These are phyloP conservation scores for Psilopogon haemacephalus DNA, from an alignment of 2,113 vertebrate genomes.

Conservation along the genomic window DNA sequence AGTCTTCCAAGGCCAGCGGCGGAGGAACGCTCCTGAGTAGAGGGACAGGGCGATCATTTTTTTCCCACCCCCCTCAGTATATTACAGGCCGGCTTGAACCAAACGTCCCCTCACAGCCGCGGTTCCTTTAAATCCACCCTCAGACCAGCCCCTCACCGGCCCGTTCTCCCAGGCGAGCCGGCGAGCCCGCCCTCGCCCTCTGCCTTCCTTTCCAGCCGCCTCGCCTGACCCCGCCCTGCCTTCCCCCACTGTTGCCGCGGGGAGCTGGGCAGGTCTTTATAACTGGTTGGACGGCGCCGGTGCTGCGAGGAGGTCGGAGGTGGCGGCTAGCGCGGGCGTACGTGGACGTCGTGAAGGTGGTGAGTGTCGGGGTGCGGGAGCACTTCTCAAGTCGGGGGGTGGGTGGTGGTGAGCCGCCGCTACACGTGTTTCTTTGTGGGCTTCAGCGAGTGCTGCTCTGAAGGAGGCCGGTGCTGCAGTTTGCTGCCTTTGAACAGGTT, in stretches of 20 bases:
- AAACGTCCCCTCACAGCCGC: rapidly evolving
- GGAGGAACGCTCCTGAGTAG: neutral
- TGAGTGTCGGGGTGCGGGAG: neutral
- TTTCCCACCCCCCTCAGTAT: neutral
- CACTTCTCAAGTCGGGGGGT: rapidly evolving
- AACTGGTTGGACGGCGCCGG: neutral
- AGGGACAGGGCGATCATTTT: neutral
- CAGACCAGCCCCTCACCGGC: rapidly evolving
- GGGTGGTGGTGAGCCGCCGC: neutral
- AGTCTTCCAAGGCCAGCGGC: neutral
- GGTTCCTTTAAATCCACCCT: neutral
- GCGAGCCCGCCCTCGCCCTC: neutral
- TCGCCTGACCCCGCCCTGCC: neutral
- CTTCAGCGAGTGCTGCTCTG: no score
- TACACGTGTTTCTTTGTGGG: no score
- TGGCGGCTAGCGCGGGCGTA: rapidly evolving
- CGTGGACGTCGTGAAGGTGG: neutral
- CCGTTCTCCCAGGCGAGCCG: neutral
- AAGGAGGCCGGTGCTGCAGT: no score
- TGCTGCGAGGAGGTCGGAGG: no score
- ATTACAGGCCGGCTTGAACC: no score
- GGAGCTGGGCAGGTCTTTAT: neutral
- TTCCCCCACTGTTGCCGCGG: neutral
- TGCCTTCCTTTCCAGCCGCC: neutral
- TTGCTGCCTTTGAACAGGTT: rapidly evolving